Conservation (phyloP, 2,113 vertebrate species). For the Oryzias melastigma region DNA sequence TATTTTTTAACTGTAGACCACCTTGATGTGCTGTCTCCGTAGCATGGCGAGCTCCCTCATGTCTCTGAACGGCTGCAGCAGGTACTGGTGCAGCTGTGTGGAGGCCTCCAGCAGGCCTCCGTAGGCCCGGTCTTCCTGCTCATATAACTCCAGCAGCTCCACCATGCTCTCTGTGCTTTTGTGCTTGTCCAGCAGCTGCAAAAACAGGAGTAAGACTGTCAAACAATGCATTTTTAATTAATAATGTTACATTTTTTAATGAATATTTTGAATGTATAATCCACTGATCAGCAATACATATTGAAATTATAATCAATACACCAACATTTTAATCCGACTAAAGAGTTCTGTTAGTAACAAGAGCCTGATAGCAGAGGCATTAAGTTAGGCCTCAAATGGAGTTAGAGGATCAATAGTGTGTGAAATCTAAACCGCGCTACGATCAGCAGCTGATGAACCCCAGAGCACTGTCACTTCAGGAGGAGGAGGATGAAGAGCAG, state of each 20-base stretch:
- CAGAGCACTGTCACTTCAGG: conserved; percentile 2
- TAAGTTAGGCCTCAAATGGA: conserved; percentile 52
- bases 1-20: conserved; percentile 34
- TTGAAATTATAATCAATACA: conserved; percentile 60
- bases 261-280: conserved; percentile 13
- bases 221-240: neutral
- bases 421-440: conserved; percentile 7
- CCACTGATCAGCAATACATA: conserved; percentile 33
- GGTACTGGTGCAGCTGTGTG: conserved; percentile 93
- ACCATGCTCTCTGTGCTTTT: conserved; percentile 92
- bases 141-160: conserved; percentile 89
- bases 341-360: conserved; percentile 44
- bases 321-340: conserved; percentile 44
- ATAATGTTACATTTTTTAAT: conserved; percentile 12
- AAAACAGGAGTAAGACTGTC: neutral
- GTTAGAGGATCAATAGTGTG: conserved; percentile 47
- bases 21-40: conserved; percentile 97
- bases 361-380: conserved; percentile 51
- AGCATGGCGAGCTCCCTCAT: conserved; percentile 98
- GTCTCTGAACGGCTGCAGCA: conserved; percentile 96
- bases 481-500: conserved; percentile 15
- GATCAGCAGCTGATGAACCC: conserved; percentile 20
- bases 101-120: conserved; percentile 89
- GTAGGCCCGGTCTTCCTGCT: conserved; percentile 93
- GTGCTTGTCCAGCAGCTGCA: conserved; percentile 92